Evolutionary conservation across 2,113 vertebrate genomes (phyloP).

Genomic region (Mustelus asterias): DNA sequence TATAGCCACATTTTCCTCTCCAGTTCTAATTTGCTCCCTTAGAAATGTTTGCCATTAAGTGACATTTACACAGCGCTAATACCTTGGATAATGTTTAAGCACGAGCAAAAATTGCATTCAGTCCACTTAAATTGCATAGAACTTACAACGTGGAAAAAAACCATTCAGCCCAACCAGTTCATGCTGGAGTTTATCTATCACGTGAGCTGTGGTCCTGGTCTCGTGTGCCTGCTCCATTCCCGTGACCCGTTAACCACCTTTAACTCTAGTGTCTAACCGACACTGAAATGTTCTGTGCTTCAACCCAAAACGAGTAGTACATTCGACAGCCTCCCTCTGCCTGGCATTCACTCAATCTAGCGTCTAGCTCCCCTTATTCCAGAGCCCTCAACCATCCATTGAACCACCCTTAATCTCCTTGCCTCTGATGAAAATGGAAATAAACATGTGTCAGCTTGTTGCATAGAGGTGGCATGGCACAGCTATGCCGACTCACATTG

Average conservation of each 20-base stretch:
- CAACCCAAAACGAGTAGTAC: background rate
- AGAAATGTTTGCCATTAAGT: background rate
- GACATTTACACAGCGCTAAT: constrained; percentile 7
- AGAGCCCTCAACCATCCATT: background rate
- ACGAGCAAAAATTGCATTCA: background rate
- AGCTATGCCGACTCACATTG: too few relatives aligned
- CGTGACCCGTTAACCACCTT: background rate
- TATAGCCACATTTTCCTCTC: background rate
- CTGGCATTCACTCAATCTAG: background rate
- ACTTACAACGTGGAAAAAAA: background rate
- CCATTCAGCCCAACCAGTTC: background rate
- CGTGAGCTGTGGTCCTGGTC: background rate
- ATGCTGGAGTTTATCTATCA: background rate
- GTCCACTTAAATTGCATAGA: background rate
- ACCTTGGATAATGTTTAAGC: background rate
- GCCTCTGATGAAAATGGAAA: background rate
- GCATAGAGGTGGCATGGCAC: background rate
- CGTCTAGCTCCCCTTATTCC: background rate
- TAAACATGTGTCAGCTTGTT: background rate
- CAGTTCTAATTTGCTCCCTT: background rate
- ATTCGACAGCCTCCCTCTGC: background rate
- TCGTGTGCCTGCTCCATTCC: background rate
- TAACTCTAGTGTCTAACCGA: background rate
- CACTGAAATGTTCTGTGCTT: background rate
- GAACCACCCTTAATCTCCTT: background rate